Base-by-base conservation (phyloP, 2,113 vertebrate genomes). In the Oceanites oceanicus region DNA sequence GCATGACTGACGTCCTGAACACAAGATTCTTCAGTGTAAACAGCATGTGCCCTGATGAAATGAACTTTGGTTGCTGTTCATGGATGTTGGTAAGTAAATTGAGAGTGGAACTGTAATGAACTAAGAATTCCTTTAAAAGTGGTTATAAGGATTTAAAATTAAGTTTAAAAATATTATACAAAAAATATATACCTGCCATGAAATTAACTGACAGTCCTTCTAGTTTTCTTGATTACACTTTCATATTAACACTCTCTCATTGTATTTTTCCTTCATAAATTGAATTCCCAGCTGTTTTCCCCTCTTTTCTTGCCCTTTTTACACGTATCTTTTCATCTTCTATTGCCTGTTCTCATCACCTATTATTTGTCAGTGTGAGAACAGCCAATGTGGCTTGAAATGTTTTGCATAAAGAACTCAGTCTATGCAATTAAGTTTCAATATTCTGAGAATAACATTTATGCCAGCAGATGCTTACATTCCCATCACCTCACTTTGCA, bases 101-200 rank as follows among this genome's bases (percentile, higher is more conserved):
- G 14, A 50, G 15, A 80, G 22, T 56, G 17, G 14, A 94, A 86
- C 3, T 20, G 5, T 12, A 61, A 62, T 32, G 29, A 72, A 17
- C 3, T 0, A 2, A 58, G 13, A 88, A 75, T 50, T 36, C 19
- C 26, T 82, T 73, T n/a, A 82, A 32, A 82, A 73, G 15, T 13
- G 4, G 1, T 30, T 67, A 21, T 9, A 77, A 61, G 7, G 8
- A 55, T 76, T 78, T 62, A 23, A 75, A 59, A 76, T 11, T 22
- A 44, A 55, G 5, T 40, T 90, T 52, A 14, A 40, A 68, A 71
- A 71, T 40, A 30, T 20, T 47, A 36, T 14, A 45, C 25, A 88
- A 45, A 53, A 58, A 32, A 2, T 2, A 67, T 21, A 36, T 11
- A 11, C 13, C n/a, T 42, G 4, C 1, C 3, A 7, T n/a, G 10